Conservation (phyloP, 2,888 invertebrate genomes). For the Nesidiocoris tenuis region DNA sequence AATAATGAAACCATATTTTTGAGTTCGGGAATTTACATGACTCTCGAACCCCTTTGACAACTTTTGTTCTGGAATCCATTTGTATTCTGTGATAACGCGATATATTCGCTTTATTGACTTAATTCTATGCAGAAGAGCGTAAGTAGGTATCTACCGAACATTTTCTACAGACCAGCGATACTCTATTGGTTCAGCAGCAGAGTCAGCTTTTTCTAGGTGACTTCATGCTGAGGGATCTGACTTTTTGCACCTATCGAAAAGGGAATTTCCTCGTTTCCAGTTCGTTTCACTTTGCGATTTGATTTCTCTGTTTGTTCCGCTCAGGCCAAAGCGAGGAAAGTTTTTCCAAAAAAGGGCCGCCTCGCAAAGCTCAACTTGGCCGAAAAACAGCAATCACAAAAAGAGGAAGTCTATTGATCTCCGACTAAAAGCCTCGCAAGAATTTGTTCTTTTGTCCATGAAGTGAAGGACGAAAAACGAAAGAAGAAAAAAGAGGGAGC, state of each 20-base stretch:
- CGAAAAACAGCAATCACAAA: slow-evolving; percentile 23
- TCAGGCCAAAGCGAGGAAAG: not conserved
- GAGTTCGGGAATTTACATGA: no score
- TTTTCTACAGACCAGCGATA: no score
- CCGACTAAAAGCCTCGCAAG: slow-evolving; percentile 42
- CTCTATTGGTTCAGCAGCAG: no score
- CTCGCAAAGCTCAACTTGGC: not conserved
- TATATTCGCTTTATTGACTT: no score
- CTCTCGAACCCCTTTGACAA: no score
- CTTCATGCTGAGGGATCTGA: no score
- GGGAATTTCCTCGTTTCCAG: not conserved
- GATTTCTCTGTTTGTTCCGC: not conserved
- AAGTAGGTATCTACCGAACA: no score
- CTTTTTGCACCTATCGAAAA: not conserved
- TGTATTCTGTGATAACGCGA: no score
- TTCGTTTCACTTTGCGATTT: not conserved
- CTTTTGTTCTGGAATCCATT: no score
- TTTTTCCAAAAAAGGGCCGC: not conserved
- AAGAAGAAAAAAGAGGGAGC: not conserved
- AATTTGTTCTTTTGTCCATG: slow-evolving; percentile 44
- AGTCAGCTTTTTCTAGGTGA: no score
- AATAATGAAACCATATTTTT: no score
- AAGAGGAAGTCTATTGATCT: slow-evolving; percentile 40
- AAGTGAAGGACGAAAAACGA: slow-evolving; percentile 3
- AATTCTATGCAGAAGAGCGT: no score